Conservation (phyloP, 1,140 invertebrate species). For the Orius laevigatus region DNA sequence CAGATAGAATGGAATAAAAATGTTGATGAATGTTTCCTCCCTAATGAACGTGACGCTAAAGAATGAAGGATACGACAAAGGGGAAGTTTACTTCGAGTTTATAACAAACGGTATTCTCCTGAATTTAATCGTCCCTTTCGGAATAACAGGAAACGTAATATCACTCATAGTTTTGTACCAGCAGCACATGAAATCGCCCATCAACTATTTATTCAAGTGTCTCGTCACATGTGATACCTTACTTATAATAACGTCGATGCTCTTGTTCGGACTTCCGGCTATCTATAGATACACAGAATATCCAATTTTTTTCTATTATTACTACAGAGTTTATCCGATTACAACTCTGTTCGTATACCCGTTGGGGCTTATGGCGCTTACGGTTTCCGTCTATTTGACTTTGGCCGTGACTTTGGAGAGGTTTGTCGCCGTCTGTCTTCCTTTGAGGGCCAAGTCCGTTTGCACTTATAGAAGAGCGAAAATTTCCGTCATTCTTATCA, state of each 20-base stretch:
- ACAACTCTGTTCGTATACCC: conserved; percentile 73
- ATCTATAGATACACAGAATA: conserved; percentile 68
- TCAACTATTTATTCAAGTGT: conserved; percentile 82
- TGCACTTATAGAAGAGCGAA: conserved; percentile 82
- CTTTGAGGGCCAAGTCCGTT: conserved; percentile 65
- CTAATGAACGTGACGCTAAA: too few relatives aligned
- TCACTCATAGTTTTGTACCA: conserved; percentile 79
- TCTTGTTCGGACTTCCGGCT: conserved; percentile 72
- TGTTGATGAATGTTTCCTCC: too few relatives aligned
- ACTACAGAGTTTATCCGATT: conserved; percentile 60
- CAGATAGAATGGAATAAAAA: too few relatives aligned
- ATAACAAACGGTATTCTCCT: conserved; percentile 71
- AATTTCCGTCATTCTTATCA: conserved; percentile 67
- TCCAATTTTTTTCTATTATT: conserved; percentile 54
- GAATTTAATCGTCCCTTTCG: conserved; percentile 63
- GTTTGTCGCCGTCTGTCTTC: conserved; percentile 92
- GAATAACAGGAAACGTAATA: conserved; percentile 75
- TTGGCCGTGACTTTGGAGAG: conserved; percentile 88
- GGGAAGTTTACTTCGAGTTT: conserved; percentile 49
- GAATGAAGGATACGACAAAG: too few relatives aligned
- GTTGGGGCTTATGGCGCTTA: conserved; percentile 71
- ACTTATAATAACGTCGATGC: conserved; percentile 67
- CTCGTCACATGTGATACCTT: conserved; percentile 80
- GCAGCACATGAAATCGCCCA: conserved; percentile 85
- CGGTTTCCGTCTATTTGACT: conserved; percentile 87